Conservation (phyloP, 2,888 invertebrate species). For the Cosmia pyralina region DNA sequence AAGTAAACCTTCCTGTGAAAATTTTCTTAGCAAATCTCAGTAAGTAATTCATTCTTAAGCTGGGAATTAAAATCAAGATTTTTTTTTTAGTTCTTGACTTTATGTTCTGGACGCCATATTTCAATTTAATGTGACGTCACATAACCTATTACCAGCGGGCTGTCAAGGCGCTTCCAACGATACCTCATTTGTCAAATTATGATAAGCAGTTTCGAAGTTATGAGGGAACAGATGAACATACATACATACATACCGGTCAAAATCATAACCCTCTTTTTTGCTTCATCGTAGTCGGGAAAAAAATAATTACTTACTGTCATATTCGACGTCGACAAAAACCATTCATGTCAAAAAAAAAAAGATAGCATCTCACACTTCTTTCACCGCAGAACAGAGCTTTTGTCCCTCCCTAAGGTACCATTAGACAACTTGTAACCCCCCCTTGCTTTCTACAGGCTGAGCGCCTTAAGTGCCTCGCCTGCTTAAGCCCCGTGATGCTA, state of each 20-base stretch:
- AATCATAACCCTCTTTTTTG: no score
- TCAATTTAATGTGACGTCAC: no score
- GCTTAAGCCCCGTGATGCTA: constrained; percentile 68
- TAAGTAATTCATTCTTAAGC: not conserved
- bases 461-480: constrained; percentile 65
- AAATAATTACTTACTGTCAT: not conserved
- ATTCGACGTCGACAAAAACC: constrained; percentile 15
- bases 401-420: constrained; percentile 49
- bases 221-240: no score
- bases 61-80: no score
- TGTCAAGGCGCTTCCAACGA: no score
- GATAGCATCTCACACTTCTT: constrained; percentile 38
- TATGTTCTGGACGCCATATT: no score
- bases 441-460: constrained; percentile 63
- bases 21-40: not conserved
- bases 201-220: no score
- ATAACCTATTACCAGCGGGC: no score
- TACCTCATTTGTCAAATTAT: no score
- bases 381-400: constrained; percentile 35
- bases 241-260: no score
- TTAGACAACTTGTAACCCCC: constrained; percentile 60
- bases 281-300: not conserved
- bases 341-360: constrained; percentile 33
- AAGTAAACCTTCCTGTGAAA: not conserved
- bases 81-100: no score